Conservation (phyloP, 1,140 invertebrate species). For the Diorhabda carinulata region DNA sequence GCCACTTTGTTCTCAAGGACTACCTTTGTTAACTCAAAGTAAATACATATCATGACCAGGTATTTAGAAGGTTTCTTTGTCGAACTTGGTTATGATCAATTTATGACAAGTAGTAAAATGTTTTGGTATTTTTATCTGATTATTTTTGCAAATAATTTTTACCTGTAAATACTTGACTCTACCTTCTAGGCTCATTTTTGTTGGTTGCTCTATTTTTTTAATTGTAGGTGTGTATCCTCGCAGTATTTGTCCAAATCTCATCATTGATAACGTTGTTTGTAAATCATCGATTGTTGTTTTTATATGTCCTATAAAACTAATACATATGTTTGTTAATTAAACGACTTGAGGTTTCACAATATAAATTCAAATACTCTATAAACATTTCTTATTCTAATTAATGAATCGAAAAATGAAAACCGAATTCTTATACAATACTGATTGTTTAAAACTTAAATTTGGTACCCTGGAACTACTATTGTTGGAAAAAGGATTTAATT, state of each 20-base stretch:
- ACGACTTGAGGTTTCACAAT: background rate
- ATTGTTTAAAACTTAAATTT: too few relatives aligned
- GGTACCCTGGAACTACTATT: too few relatives aligned
- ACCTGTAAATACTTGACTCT: slow-evolving; percentile 30
- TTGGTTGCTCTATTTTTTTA: slow-evolving; percentile 11
- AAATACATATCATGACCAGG: too few relatives aligned
- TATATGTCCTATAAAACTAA: slow-evolving; percentile 39
- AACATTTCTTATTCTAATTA: too few relatives aligned
- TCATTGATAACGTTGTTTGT: slow-evolving; percentile 32
- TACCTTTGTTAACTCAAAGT: too few relatives aligned
- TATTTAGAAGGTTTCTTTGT: too few relatives aligned
- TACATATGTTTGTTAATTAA: background rate
- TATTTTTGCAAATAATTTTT: slow-evolving; percentile 10
- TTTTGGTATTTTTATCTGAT: background rate
- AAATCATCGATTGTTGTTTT: slow-evolving; percentile 26
- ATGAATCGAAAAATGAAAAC: too few relatives aligned
- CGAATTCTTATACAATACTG: too few relatives aligned
- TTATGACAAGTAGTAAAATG: too few relatives aligned
- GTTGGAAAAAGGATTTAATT: too few relatives aligned
- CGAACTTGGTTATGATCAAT: too few relatives aligned
- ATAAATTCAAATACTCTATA: background rate
- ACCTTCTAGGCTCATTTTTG: slow-evolving; percentile 21
- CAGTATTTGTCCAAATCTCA: slow-evolving; percentile 36
- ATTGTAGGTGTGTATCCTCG: slow-evolving; percentile 29
- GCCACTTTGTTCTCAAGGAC: too few relatives aligned